phyloP scores from a whole-genome alignment of 2,113 vertebrate genomes.

The Chinchilla lanigera region DNA sequence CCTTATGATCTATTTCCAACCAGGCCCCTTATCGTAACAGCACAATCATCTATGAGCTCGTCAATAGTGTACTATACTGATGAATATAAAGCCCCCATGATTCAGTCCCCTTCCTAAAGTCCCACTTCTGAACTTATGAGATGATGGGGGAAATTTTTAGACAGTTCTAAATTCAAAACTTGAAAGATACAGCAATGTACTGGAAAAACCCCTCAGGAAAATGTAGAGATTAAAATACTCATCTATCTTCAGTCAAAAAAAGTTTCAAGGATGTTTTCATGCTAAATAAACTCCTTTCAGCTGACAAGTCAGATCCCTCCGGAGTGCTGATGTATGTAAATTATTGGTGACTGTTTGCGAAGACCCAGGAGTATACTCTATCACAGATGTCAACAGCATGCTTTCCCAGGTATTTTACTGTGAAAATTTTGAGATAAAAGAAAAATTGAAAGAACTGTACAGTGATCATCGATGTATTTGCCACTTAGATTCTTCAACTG shows the following conservation, averaged over 20 bases:
- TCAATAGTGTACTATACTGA: background rate
- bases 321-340: conserved; percentile 31
- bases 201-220: background rate
- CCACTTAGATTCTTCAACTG: background rate
- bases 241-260: conserved; percentile 48
- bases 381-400: background rate
- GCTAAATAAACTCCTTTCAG: conserved; percentile 35
- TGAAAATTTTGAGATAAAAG: conserved; percentile 1
- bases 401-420: conserved; percentile 23
- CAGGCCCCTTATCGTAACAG: background rate
- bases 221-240: conserved; percentile 53
- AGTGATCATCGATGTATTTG: background rate
- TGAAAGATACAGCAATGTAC: background rate
- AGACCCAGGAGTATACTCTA: background rate
- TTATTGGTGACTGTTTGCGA: conserved; percentile 1
- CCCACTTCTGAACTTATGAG: background rate
- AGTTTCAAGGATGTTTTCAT: conserved; percentile 40
- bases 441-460: conserved; percentile 29
- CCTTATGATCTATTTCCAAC: background rate
- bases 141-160: background rate
- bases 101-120: background rate
- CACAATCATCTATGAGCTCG: background rate
- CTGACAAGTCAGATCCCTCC: conserved; percentile 26
- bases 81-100: background rate
- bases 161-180: background rate